These are phyloP conservation scores for Junco hyemalis DNA, from an alignment of 2,113 vertebrate species.

Conservation along the genomic window DNA sequence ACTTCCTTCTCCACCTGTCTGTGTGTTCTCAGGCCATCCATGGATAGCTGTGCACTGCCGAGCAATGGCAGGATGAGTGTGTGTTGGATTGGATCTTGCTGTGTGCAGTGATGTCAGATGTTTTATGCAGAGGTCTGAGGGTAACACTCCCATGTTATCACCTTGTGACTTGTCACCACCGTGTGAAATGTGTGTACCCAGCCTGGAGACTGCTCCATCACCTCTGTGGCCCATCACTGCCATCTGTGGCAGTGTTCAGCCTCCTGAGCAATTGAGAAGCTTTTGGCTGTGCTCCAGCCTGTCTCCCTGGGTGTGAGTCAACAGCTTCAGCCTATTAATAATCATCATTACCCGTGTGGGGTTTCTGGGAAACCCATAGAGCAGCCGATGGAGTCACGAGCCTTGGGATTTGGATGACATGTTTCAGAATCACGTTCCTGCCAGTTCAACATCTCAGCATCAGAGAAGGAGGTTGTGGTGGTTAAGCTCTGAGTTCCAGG, in stretches of 20 bases:
- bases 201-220: not conserved
- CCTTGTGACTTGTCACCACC: conserved; percentile 12
- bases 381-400: not conserved
- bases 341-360: conserved; percentile 21
- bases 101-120: not conserved
- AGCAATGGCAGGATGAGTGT: not conserved
- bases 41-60: not conserved
- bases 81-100: not conserved
- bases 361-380: conserved; percentile 48
- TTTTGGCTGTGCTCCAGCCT: conserved; percentile 34
- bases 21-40: not conserved
- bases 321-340: conserved; percentile 57
- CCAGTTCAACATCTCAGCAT: not conserved
- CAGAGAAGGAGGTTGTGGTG: not conserved
- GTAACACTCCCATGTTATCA: not conserved
- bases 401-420: not conserved
- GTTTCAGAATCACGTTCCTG: not conserved
- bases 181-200: not conserved
- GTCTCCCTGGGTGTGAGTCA: conserved; percentile 49
- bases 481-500: not conserved
- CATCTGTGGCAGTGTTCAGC: not conserved
- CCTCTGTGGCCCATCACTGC: conserved; percentile 9
- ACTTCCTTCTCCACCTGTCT: not conserved
- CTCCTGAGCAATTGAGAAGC: not conserved
- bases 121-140: not conserved